Conservation (phyloP, 2,113 vertebrate species). For the Nothocercus julius region DNA sequence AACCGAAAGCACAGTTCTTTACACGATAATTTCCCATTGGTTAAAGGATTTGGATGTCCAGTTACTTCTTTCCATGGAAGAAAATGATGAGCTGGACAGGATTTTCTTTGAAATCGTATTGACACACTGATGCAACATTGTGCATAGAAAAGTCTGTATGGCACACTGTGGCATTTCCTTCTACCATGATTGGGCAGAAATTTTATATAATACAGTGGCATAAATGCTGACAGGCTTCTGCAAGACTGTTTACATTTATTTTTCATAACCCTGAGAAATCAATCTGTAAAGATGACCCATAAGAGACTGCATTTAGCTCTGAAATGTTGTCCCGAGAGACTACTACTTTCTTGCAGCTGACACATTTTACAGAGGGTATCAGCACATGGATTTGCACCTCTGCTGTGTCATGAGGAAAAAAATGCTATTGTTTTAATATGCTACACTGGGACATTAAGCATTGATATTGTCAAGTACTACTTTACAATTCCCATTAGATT, state of each 20-base stretch:
- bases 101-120: background rate
- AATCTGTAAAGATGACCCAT: conserved; percentile 36
- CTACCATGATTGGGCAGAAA: background rate
- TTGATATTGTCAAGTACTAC: conserved; percentile 13
- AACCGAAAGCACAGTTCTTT: rapidly evolving
- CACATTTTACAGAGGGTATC: conserved; percentile 26
- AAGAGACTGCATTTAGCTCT: conserved; percentile 35
- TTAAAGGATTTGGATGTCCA: background rate
- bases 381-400: conserved; percentile 53
- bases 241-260: conserved; percentile 60
- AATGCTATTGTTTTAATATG: conserved; percentile 36
- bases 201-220: conserved; percentile 18
- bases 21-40: background rate
- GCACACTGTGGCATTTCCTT: background rate
- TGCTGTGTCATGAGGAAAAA: conserved; percentile 31
- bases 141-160: background rate
- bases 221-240: conserved; percentile 28
- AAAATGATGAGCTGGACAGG: background rate
- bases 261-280: conserved; percentile 61
- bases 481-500: conserved; percentile 46
- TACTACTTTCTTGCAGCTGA: conserved; percentile 7
- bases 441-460: background rate
- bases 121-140: background rate
- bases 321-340: conserved; percentile 6
- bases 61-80: background rate